A percentile compares a stretch with the other conserved stretches of the same genome.
These are phyloP conservation scores for Phrynocephalus guinanensis DNA, from an alignment of 2,797 vertebrate genomes.

Conservation along the genomic window DNA sequence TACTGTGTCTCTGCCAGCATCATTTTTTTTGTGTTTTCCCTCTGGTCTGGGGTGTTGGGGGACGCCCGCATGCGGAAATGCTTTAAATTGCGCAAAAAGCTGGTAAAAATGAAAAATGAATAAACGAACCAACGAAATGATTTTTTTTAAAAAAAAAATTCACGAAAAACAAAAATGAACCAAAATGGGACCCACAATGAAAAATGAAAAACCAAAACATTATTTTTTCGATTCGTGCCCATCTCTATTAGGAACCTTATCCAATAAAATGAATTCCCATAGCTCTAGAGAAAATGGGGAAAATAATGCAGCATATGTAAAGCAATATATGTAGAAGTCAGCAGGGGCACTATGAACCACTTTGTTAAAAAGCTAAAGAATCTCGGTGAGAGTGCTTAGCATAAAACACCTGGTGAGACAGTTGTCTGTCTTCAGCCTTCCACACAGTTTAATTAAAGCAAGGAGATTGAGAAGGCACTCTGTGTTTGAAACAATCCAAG, in stretches of 20 bases:
- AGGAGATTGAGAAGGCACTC: conserved; percentile 12
- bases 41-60: no score
- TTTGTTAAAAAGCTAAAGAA: conserved; percentile 14
- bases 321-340: neutral
- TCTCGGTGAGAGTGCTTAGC: conserved; percentile 2
- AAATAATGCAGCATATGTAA: neutral
- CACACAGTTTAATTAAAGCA: conserved; percentile 33
- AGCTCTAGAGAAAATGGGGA: neutral
- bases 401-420: conserved; percentile 14
- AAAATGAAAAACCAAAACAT: no score
- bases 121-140: no score
- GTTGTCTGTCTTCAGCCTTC: conserved; percentile 31
- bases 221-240: no score
- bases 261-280: neutral
- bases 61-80: no score
- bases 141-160: no score
- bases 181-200: no score
- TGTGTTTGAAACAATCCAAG: conserved; percentile 29
- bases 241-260: neutral
- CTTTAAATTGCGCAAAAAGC: no score
- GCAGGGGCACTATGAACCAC: neutral
- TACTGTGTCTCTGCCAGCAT: no score
- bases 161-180: no score
- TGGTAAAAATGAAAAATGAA: no score
- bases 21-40: no score